phyloP scores from a whole-genome alignment of 2,113 vertebrate genomes.

The Ceuthmochares aereus region DNA sequence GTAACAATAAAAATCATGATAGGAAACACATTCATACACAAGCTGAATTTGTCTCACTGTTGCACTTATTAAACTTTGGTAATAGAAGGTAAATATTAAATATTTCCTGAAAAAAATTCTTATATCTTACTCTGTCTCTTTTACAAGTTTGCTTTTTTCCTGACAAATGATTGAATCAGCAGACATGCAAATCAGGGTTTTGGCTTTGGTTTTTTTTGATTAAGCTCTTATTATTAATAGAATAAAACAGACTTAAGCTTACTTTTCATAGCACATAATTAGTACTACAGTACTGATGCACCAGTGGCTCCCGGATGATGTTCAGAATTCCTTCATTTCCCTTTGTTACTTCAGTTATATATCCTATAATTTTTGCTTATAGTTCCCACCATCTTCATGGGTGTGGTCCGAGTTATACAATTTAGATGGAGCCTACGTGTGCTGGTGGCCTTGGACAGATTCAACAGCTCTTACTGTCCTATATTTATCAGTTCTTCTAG shows the following conservation, averaged over 20 bases:
- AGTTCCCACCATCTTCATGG: background rate
- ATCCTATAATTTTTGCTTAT: background rate
- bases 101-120: background rate
- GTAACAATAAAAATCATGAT: background rate
- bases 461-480: background rate
- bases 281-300: background rate
- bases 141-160: background rate
- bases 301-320: background rate
- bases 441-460: background rate
- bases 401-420: background rate
- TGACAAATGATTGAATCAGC: rapidly evolving
- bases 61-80: background rate
- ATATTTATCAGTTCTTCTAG: background rate
- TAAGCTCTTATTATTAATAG: background rate
- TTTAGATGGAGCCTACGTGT: background rate
- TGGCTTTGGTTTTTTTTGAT: background rate
- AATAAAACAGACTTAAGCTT: background rate
- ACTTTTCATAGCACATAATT: background rate
- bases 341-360: background rate
- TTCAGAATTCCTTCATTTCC: background rate
- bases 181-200: background rate
- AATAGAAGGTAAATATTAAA: background rate
- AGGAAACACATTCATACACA: background rate
- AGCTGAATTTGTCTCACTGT: background rate
- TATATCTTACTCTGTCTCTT: background rate